Evolutionary conservation across 2,797 vertebrate genomes (phyloP), one percentile per base, ranked within the genome.

Genomic region (Esox masquinongy): DNA sequence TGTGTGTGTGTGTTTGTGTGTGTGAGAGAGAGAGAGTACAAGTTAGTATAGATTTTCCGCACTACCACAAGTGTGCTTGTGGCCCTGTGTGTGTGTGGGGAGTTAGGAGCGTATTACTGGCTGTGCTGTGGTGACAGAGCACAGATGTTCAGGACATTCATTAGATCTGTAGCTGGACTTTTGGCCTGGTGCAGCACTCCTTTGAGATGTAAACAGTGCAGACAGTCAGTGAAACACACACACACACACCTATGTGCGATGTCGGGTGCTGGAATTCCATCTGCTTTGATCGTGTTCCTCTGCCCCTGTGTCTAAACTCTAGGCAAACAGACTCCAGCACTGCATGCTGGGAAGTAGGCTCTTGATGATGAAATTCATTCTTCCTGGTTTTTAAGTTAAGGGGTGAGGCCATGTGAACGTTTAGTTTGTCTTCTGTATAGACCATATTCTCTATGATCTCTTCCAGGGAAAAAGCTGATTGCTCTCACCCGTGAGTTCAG

Each of bases 301-400:
- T 71, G 34, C 19, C 64, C 73, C 61, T 63, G 34, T 78, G 77
- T 69, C 56, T 61, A 24, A 47, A 68, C 67, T 74, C 69, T 43
- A 75, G 75, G 71, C 51, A 67, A 80, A 70, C 51, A 77, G 73
- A 77, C 79, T 78, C 77, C 51, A 31, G 29, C 76, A 47, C 6
- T 79, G 77, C 76, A 79, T 82, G 80, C 77, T 79, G 75, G 79
- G 80, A 79, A 74, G 49, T 74, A 56, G 74, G 67, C 59, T 74
- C 26, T 71, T 74, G 5, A 80, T 83, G 74, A 85, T 83, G 74
- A 85, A 83, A 83, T 31, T 15, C 73, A 53, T 5, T 22, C 19
- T 77, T 49, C 5, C 43, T 53, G 56, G 12, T 14, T 61, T 26
- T 5, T 61, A 61, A 47, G 56, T 61, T 61, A 24, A 22, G 9